Base-by-base conservation (phyloP, 2,888 invertebrate genomes). In the Hyposoter dolosus region DNA sequence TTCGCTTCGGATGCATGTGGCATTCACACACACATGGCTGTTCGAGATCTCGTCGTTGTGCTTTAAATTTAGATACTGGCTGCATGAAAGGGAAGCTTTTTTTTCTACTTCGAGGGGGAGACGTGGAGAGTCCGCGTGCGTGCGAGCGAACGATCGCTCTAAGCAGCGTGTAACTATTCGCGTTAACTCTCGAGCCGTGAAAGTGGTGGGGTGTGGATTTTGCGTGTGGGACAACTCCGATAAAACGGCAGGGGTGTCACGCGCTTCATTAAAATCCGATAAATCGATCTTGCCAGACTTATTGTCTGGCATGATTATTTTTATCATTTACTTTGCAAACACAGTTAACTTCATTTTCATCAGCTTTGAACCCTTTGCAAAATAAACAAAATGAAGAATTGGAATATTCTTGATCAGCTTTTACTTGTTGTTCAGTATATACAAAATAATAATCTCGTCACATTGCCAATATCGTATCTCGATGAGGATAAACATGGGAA, bases 251-350 rank as follows among this genome's bases (percentile, higher is more conserved):
- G 75, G 81, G 82, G 80, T 84, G 82, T 86, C 86, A 77, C 69
- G 86, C 63, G 82, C 83, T 86, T 87, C 87, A 88, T 88, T 88
- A 88, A 88, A 88, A 88, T 88, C 80, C 88, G 84, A 88, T 88
- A 87, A 88, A 88, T 88, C 88, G 84, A 85, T 86, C 83, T 50
- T 69, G 50, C 72, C 80, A 84, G 77, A 84, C 74, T 78, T n/a
- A n/a, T n/a, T 40, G 50, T 60, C 66, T 63, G 71, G 43, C 72
- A 47, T 82, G 74, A 75, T 63, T 83, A 82, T 71, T 77, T 19
- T 77, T 19, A 78, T 47, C 78, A 69, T 56, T 63, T 7, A 69
- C 23, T 47, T 85, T 56, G 28, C 19, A 47, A 28, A 71, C 71
- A 71, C 71, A 63, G 17, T 65, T 9, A 75, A 85, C 81, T n/a